Evolutionary conservation across 2,113 vertebrate species (phyloP), one percentile per base, ranked within the genome.

Genomic region (Erythrocercus mccallii): DNA sequence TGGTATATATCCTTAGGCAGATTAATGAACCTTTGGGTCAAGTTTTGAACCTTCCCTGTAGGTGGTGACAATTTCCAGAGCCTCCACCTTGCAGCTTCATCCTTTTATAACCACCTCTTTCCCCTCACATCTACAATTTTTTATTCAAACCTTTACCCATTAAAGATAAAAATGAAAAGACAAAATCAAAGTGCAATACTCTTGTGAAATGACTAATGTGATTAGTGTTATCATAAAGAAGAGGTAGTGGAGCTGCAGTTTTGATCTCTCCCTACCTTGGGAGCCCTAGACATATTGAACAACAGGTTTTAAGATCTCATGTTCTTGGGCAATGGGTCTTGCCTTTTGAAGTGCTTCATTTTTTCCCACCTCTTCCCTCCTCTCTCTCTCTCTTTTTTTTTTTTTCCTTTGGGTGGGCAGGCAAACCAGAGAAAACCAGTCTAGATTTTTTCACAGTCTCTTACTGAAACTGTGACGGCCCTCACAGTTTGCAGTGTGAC

Each of bases 131-230:
- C 30, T 81, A n/a, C 31, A 27, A 1, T 33, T 33, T 48, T 62
- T 48, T 57, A 64, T 60, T 79, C 57, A 66, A 81, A 60, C n/a
- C 11, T 38, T 71, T 66, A 28, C 28, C 65, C 28, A 17, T 48
- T 72, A 51, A 68, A 71, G 50, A 70, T 53, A 44, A 95, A 92
- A 95, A 87, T 31, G 65, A 94, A 93, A 89, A 78, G 25, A 33
- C 38, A 71, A 89, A 95, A 94, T 96, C 90, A 94, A 94, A 97
- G 90, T 18, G 45, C 72, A 82, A 73, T 66, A 56, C 69, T 93
- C 93, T 79, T 91, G 54, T 82, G 88, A 94, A 92, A 83, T 66
- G 68, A 72, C 23, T 86, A 70, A 94, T 81, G 61, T 92, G 84
- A 96, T 96, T 91, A 92, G 44, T 45, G 84, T 86, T 77, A 33